These are phyloP conservation scores for Macropodus opercularis DNA, from an alignment of 2,797 vertebrate species.

Conservation along the genomic window DNA sequence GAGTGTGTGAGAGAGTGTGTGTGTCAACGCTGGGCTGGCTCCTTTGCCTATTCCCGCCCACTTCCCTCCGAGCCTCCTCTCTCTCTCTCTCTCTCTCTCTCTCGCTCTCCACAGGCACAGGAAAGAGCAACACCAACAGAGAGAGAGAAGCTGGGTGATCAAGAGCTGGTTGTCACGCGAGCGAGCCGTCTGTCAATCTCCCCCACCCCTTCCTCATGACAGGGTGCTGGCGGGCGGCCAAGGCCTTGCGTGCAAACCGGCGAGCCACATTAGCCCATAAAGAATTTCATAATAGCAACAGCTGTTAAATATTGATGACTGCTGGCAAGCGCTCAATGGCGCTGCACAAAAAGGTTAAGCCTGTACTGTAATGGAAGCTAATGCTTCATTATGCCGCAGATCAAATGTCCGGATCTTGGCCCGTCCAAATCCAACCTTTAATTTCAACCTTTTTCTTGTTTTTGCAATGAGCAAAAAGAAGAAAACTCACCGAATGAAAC, in stretches of 20 bases:
- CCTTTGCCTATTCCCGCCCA: constrained; percentile 73
- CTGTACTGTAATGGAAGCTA: constrained; percentile 90
- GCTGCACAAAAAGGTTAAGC: constrained; percentile 87
- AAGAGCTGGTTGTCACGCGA: constrained; percentile 91
- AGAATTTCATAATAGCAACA: constrained; percentile 98
- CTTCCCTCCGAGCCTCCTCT: constrained; percentile 54
- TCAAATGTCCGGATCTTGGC: constrained; percentile 83
- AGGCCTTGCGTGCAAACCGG: constrained; percentile 94
- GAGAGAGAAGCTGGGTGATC: constrained; percentile 84
- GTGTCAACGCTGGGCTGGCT: constrained; percentile 75
- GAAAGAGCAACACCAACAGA: constrained; percentile 67
- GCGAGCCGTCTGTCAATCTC: constrained; percentile 89
- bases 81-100: constrained; percentile 27
- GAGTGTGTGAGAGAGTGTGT: constrained; percentile 41
- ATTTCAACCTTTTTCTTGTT: constrained; percentile 55
- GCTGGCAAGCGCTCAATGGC: constrained; percentile 84
- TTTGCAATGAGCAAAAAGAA: constrained; percentile 51
- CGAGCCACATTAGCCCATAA: constrained; percentile 91
- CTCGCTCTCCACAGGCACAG: constrained; percentile 55
- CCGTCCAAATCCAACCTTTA: constrained; percentile 43
- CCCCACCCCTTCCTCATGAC: constrained; percentile 79
- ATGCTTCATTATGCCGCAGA: constrained; percentile 89
- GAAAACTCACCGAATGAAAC: constrained; percentile 1
- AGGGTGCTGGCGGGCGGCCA: constrained; percentile 86
- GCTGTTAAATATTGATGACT: constrained; percentile 98